These are phyloP conservation scores for Diorhabda sublineata DNA, from an alignment of 1,140 invertebrate species.

Conservation along the genomic window DNA sequence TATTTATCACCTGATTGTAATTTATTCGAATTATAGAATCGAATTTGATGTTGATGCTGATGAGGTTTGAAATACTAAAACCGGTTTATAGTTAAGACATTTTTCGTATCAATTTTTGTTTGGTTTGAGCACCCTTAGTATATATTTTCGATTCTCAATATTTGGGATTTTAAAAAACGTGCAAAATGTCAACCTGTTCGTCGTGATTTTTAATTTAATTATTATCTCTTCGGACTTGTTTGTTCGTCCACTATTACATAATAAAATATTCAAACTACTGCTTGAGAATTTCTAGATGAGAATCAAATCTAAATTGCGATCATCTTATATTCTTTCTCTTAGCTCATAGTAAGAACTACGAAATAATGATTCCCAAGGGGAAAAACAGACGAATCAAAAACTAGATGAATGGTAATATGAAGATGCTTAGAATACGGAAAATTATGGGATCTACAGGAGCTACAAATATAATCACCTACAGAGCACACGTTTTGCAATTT, in stretches of 20 bases:
- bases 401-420: constrained; percentile 22
- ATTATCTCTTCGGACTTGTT: not conserved
- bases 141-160: no score
- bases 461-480: no score
- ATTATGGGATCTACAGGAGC: constrained; percentile 14
- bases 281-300: not conserved
- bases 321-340: constrained; percentile 4
- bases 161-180: no score
- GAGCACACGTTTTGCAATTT: no score
- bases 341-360: constrained; percentile 18
- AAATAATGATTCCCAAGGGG: constrained; percentile 6
- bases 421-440: constrained; percentile 15
- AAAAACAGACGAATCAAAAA: constrained; percentile 20
- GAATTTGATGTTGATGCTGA: no score
- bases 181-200: no score
- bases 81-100: no score
- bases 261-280: not conserved
- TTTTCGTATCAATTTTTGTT: no score
- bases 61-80: no score
- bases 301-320: not conserved
- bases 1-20: no score
- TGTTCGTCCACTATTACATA: not conserved
- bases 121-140: no score
- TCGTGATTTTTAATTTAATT: not conserved
- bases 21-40: no score